Evolutionary conservation across 2,888 invertebrate species (phyloP).

Genomic region (Leucophenga montana): DNA sequence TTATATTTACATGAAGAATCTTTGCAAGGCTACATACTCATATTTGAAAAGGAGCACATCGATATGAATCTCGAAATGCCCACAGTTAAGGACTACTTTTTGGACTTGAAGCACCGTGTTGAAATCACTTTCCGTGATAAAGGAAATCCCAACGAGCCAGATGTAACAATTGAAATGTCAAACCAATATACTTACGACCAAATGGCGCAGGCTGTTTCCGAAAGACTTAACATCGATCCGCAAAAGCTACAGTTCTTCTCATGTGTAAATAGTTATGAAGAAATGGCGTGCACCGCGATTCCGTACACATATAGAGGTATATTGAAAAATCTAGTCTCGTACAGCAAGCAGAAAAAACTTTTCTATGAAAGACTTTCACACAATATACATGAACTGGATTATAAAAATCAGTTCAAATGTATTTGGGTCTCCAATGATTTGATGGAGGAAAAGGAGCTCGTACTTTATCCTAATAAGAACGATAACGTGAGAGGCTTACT

Average conservation of each 20-base stretch:
- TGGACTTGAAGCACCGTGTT: constrained; percentile 87
- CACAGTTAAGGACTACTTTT: constrained; percentile 94
- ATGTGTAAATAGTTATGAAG: constrained; percentile 82
- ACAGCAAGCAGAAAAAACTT: constrained; percentile 94
- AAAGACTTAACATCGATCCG: constrained; percentile 92
- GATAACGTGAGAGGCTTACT: constrained; percentile 92
- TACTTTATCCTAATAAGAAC: constrained; percentile 96
- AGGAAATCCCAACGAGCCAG: constrained; percentile 91
- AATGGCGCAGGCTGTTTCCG: constrained; percentile 93
- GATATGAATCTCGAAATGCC: constrained; percentile 88
- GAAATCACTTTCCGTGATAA: constrained; percentile 98
- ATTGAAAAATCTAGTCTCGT: constrained; percentile 80
- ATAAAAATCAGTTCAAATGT: constrained; percentile 94
- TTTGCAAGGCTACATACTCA: constrained; percentile 97
- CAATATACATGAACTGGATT: constrained; percentile 96
- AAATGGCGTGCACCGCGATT: constrained; percentile 68
- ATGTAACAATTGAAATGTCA: constrained; percentile 87
- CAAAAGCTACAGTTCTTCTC: constrained; percentile 97
- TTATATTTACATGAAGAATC: constrained; percentile 76
- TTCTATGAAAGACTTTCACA: constrained; percentile 98
- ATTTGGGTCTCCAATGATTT: constrained; percentile 89
- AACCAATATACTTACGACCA: constrained; percentile 96
- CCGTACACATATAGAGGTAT: constrained; percentile 68
- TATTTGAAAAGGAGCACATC: constrained; percentile 93
- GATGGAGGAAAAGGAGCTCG: constrained; percentile 96